Evolutionary conservation across 2,888 invertebrate species (phyloP), one percentile per base, ranked within the genome.

Genomic region (Mimumesa dahlbomi): DNA sequence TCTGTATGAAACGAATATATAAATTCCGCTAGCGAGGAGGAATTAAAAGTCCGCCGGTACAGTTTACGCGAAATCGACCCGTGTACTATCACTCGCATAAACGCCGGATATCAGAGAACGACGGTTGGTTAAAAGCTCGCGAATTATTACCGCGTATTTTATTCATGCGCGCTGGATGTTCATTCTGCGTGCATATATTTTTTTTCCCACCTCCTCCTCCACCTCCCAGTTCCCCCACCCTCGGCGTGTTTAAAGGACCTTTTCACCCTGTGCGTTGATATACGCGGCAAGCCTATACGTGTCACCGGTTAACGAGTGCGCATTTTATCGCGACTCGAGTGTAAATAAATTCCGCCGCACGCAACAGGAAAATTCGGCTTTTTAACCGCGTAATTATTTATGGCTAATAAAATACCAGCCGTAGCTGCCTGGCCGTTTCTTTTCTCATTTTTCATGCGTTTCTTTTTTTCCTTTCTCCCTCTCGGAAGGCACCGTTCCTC

Each of bases 321-420:
- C 68, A 52, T 65, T 69, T 69, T 58, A 69, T 69, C 65, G 53
- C 34, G 13, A 18, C 34, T 38, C 22, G 48, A 43, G 29, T 52
- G 67, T 42, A 57, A 67, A 67, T 70, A 67, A 70, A 66, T 67
- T 52, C 43, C 22, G 18, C 14, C 40, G 45, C 56, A 53, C 22
- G 68, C 68, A 61, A 61, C 53, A 61, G 67, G 48, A 61, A 67
- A 66, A 70, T 66, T 70, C 56, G 50, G 59, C 54, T 61, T 66
- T 70, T 66, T 61, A 57, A 52, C 43, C 49, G 36, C 36, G 34
- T 45, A 46, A 58, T 40, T 65, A 61, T 61, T 66, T 61, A 66
- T 61, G 52, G 50, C 18, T 65, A 52, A 65, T 59, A 65, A 45
- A 59, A 59, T 59, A 52, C 52, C 13, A 4, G n/a, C n/a, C 36